Evolutionary conservation across 2,113 vertebrate species (phyloP).

Genomic region (Proteles cristata): DNA sequence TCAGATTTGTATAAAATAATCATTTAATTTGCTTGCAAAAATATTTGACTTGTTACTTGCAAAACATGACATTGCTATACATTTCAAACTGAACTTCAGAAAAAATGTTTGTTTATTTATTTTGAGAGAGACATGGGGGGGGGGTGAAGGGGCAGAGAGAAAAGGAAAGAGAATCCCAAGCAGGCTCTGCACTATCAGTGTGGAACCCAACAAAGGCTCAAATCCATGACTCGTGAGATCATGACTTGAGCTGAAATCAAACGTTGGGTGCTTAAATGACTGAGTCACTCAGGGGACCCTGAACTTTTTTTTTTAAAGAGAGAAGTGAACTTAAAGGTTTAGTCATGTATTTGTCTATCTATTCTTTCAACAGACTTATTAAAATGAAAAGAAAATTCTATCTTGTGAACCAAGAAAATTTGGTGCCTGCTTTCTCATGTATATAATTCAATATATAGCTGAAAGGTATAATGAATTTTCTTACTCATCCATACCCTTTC

Average conservation of each 20-base stretch:
- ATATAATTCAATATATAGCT: not conserved
- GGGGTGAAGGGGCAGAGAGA: too few relatives aligned
- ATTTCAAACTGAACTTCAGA: slow-evolving; percentile 4
- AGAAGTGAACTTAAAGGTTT: not conserved
- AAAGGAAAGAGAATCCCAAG: too few relatives aligned
- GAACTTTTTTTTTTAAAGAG: not conserved
- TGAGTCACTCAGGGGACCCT: too few relatives aligned
- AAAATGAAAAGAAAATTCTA: not conserved
- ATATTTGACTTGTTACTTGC: not conserved
- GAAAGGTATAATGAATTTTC: slow-evolving; percentile 50
- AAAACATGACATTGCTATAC: not conserved
- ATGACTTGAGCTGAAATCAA: too few relatives aligned
- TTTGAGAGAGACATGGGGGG: too few relatives aligned
- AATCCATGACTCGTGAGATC: too few relatives aligned
- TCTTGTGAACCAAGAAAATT: not conserved
- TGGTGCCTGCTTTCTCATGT: not conserved
- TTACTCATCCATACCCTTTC: not conserved
- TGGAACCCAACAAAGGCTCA: too few relatives aligned
- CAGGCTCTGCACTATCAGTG: too few relatives aligned
- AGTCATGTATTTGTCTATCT: not conserved
- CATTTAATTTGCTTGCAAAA: slow-evolving; percentile 9
- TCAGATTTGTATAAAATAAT: not conserved
- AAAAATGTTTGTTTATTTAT: too few relatives aligned
- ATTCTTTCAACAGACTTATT: slow-evolving; percentile 19
- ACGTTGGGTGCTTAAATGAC: too few relatives aligned